These are phyloP conservation scores for Gymnosoma rotundatum DNA, from an alignment of 2,888 invertebrate species.

Conservation along the genomic window DNA sequence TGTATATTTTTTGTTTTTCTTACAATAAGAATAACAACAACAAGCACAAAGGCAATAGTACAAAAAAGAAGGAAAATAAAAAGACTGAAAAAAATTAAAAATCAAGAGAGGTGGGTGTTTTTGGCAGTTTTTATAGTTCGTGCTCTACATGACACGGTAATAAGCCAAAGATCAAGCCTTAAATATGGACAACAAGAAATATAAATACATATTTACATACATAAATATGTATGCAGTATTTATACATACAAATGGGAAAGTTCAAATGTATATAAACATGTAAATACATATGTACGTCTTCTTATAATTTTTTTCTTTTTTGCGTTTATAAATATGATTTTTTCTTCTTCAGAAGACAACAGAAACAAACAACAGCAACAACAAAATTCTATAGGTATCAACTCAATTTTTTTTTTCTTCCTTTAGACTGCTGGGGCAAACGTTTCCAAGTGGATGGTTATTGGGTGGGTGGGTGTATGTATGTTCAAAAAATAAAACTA, in stretches of 20 bases:
- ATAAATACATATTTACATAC: not conserved
- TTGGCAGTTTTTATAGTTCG: constrained; percentile 69
- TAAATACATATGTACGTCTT: not conserved
- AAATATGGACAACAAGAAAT: constrained; percentile 72
- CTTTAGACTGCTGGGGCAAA: not conserved
- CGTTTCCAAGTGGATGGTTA: not conserved
- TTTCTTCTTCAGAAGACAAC: constrained; percentile 42
- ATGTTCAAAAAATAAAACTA: constrained; percentile 4
- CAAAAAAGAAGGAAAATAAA: constrained; percentile 8
- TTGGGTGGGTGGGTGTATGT: constrained; percentile 35
- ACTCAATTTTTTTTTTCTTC: too few relatives aligned
- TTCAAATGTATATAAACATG: not conserved
- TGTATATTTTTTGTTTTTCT: constrained; percentile 11
- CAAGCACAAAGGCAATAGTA: constrained; percentile 13
- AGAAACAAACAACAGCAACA: constrained; percentile 28
- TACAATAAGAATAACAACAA: constrained; percentile 34
- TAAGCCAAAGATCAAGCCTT: constrained; percentile 79
- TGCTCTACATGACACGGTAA: constrained; percentile 79
- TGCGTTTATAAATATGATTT: constrained; percentile 29
- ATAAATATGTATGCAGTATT: not conserved
- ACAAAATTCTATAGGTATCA: constrained; percentile 5
- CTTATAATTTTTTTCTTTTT: not conserved
- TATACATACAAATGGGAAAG: too few relatives aligned
- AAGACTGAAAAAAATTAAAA: not conserved
- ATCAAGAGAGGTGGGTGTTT: constrained; percentile 55